phyloP scores from a whole-genome alignment of 1,140 invertebrate species.

The Paracyclopina nana region DNA sequence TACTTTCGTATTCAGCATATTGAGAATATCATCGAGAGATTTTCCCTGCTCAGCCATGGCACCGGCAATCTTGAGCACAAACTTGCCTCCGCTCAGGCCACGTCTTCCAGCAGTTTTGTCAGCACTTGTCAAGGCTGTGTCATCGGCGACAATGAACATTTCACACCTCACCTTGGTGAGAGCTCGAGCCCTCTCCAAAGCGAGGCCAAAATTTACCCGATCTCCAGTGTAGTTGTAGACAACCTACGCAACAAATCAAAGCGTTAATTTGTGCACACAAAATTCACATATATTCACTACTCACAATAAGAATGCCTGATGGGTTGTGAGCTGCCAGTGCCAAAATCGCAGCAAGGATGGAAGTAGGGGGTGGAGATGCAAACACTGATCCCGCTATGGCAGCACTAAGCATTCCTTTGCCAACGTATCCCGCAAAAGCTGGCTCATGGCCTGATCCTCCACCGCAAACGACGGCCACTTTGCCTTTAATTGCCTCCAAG shows the following conservation, averaged over 20 bases:
- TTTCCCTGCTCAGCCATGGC: conserved; percentile 42
- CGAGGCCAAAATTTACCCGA: conserved; percentile 61
- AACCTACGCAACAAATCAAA: no score
- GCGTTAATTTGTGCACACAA: not conserved
- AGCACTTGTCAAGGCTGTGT: conserved; percentile 35
- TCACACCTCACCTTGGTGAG: conserved; percentile 38
- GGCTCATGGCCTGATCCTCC: conserved; percentile 75
- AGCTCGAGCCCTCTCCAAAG: conserved; percentile 44
- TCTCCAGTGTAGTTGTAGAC: conserved; percentile 74
- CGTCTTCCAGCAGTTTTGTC: conserved; percentile 40
- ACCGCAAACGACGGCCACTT: conserved; percentile 39
- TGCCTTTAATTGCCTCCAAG: not conserved
- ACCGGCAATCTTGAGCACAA: conserved; percentile 45
- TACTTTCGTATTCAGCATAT: conserved; percentile 25
- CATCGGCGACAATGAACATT: conserved; percentile 38
- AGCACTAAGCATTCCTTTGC: conserved; percentile 48
- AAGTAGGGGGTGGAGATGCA: conserved; percentile 47
- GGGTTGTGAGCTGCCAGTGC: conserved; percentile 22
- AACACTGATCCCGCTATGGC: conserved; percentile 54
- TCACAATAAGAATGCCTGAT: conserved; percentile 10
- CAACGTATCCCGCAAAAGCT: conserved; percentile 44
- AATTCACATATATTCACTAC: not conserved
- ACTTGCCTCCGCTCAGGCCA: conserved; percentile 49
- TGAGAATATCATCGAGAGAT: conserved; percentile 32
- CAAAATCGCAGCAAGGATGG: conserved; percentile 43